Evolutionary conservation across 2,797 vertebrate genomes (phyloP).

Genomic region (Oreonectes daqikongensis): DNA sequence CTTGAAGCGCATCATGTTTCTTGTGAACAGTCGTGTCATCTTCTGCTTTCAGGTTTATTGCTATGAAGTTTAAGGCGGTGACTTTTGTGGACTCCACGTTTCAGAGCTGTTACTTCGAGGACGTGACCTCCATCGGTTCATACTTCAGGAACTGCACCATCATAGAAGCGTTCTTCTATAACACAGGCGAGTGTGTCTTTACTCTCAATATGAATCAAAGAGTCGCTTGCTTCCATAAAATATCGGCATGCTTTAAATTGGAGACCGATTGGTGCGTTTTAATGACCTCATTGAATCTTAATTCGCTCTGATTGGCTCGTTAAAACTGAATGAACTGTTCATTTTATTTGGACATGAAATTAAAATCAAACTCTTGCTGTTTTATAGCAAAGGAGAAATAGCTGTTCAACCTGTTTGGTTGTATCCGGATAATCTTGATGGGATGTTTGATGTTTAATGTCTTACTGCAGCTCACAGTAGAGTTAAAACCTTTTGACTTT

Average conservation of each 20-base stretch:
- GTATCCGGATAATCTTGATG: too few species aligned
- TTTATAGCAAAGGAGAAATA: too few species aligned
- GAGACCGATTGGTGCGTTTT: not conserved
- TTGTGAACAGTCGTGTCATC: not conserved
- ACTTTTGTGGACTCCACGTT: slow-evolving; percentile 92
- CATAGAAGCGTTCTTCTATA: slow-evolving; percentile 72
- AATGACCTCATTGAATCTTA: too few species aligned
- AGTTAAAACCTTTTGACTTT: slow-evolving; percentile 12
- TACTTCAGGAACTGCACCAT: slow-evolving; percentile 93
- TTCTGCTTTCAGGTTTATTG: slow-evolving; percentile 81
- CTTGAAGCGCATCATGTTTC: too few species aligned
- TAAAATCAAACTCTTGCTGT: too few species aligned
- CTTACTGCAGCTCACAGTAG: not conserved
- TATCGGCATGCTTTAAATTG: not conserved
- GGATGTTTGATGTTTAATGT: slow-evolving; percentile 21
- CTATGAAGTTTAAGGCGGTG: slow-evolving; percentile 93
- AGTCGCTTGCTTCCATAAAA: not conserved
- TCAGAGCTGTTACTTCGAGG: slow-evolving; percentile 90
- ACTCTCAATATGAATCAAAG: not conserved
- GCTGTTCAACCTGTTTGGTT: too few species aligned
- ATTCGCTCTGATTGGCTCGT: too few species aligned
- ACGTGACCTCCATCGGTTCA: slow-evolving; percentile 90
- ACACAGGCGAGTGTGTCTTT: slow-evolving; percentile 70
- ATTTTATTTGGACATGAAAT: too few species aligned
- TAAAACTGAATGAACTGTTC: not conserved